These are phyloP conservation scores for Clarias gariepinus DNA, from an alignment of 2,113 vertebrate species.

Conservation along the genomic window DNA sequence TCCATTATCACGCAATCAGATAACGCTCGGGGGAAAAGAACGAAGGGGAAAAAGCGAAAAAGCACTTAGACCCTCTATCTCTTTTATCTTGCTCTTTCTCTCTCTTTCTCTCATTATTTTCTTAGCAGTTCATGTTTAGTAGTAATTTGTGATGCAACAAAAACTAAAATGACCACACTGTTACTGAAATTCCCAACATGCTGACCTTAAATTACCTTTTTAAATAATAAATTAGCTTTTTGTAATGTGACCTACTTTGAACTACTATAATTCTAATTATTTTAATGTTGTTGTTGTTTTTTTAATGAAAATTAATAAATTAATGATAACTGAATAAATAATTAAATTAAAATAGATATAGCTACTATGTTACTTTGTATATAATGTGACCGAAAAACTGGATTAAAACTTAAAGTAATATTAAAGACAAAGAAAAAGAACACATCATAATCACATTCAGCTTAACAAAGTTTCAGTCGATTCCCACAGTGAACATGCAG, in stretches of 20 bases:
- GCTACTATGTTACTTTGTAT: background rate
- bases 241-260: background rate
- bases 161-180: background rate
- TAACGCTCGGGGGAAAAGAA: slow-evolving; percentile 31
- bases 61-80: background rate
- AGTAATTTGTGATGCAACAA: background rate
- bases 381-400: background rate
- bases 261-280: background rate
- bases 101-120: too few relatives aligned
- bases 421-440: background rate
- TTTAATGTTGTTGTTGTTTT: background rate
- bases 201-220: background rate
- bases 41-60: background rate
- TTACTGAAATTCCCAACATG: background rate
- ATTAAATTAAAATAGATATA: background rate
- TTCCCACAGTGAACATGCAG: background rate
- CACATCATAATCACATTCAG: background rate
- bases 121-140: background rate
- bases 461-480: background rate
- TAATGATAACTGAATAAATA: background rate
- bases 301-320: background rate
- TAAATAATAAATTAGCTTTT: background rate
- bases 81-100: background rate
- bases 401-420: background rate
- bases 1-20: slow-evolving; percentile 56